These are phyloP conservation scores for Drosophila simulans DNA, from an alignment of 1,140 invertebrate genomes.

Conservation along the genomic window DNA sequence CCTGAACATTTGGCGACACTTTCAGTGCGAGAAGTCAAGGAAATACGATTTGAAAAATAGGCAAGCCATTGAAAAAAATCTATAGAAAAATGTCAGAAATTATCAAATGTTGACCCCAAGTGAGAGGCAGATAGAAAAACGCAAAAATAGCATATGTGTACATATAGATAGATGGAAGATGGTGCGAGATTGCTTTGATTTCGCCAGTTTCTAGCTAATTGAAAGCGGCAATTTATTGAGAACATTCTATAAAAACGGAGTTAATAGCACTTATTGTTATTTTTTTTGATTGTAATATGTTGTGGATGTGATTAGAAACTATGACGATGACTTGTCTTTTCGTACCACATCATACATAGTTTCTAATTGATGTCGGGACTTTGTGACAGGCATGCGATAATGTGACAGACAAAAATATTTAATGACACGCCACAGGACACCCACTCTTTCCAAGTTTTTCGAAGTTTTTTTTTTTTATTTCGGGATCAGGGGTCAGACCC, in stretches of 20 bases:
- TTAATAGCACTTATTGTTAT: too few species aligned
- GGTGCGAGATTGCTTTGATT: constrained; percentile 52
- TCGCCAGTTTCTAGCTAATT: constrained; percentile 48
- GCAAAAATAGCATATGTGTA: background rate
- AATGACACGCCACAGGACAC: constrained; percentile 61
- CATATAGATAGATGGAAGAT: background rate
- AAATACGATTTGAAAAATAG: constrained; percentile 9
- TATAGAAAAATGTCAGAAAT: constrained; percentile 36
- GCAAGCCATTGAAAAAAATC: constrained; percentile 19
- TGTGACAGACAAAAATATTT: constrained; percentile 74
- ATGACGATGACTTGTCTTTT: too few species aligned
- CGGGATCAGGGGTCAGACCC: constrained; percentile 47
- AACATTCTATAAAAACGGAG: too few species aligned
- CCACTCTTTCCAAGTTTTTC: background rate
- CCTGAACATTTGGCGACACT: constrained; percentile 33
- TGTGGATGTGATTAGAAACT: too few species aligned
- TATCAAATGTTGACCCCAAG: constrained; percentile 36
- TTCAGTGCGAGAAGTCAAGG: constrained; percentile 29
- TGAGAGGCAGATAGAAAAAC: background rate
- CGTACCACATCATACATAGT: constrained; percentile 6
- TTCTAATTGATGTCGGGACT: constrained; percentile 67
- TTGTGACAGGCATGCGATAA: constrained; percentile 60
- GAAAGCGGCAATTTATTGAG: constrained; percentile 24
- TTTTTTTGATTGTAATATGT: too few species aligned
- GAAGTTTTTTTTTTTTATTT: background rate